These are phyloP conservation scores for Macrobrachium nipponense DNA, from an alignment of 1,140 invertebrate genomes.

Conservation along the genomic window DNA sequence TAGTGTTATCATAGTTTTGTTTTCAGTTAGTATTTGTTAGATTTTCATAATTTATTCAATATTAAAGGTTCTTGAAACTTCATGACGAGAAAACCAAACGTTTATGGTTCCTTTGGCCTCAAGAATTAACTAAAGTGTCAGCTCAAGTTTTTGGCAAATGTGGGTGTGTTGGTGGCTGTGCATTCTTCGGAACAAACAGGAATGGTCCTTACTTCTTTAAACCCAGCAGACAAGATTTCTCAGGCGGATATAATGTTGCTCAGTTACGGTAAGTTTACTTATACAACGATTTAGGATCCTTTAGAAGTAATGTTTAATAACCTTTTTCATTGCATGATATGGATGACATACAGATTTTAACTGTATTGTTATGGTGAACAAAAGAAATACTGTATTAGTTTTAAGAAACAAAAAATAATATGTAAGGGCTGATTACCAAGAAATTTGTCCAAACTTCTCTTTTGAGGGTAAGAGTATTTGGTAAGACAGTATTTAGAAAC, in stretches of 20 bases:
- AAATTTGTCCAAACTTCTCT: too few relatives aligned
- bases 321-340: background rate
- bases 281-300: too few relatives aligned
- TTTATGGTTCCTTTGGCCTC: constrained; percentile 94
- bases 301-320: background rate
- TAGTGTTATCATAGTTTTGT: too few relatives aligned
- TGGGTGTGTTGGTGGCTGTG: constrained; percentile 94
- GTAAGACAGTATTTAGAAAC: too few relatives aligned
- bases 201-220: constrained; percentile 91
- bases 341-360: constrained; percentile 45
- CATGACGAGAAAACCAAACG: constrained; percentile 91
- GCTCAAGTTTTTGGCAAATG: constrained; percentile 78
- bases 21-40: too few relatives aligned
- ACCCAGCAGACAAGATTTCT: constrained; percentile 81
- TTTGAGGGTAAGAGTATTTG: too few relatives aligned
- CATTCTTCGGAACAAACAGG: constrained; percentile 91
- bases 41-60: background rate
- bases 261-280: constrained; percentile 74
- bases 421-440: too few relatives aligned
- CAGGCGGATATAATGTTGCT: constrained; percentile 85
- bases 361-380: constrained; percentile 36
- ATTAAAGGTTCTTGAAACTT: constrained; percentile 79
- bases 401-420: too few relatives aligned
- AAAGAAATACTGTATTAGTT: too few relatives aligned
- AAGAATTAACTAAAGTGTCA: constrained; percentile 70